Percentiles rank a stretch among this genome's conserved stretches.
These are phyloP conservation scores for Chiloscyllium punctatum DNA, from an alignment of 2,797 vertebrate species.

Conservation along the genomic window DNA sequence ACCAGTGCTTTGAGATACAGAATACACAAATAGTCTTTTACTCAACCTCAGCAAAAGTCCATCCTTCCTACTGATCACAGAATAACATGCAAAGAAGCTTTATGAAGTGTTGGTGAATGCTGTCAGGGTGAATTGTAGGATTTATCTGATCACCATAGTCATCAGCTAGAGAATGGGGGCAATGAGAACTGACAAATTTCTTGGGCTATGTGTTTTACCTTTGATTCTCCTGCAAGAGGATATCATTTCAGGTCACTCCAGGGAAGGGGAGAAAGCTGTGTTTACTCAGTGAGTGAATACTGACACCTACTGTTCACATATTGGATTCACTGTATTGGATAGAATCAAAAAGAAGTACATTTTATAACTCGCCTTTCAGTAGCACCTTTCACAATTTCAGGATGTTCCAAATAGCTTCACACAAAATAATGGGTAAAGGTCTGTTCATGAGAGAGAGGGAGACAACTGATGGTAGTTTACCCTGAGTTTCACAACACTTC, in stretches of 20 bases:
- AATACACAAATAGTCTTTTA: neutral
- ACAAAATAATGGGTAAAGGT: neutral
- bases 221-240: neutral
- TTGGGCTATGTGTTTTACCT: neutral
- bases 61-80: neutral
- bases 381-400: neutral
- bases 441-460: too few species aligned
- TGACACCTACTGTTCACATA: neutral
- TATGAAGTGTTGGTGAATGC: neutral
- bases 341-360: neutral
- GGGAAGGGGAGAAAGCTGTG: neutral
- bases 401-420: neutral
- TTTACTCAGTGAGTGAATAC: too few species aligned
- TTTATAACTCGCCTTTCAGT: neutral
- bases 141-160: neutral
- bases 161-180: neutral
- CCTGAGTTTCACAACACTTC: too few species aligned
- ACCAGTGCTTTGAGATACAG: neutral
- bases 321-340: neutral
- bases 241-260: neutral
- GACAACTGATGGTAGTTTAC: too few species aligned
- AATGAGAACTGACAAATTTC: neutral
- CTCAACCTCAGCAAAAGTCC: neutral
- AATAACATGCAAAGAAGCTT: neutral
- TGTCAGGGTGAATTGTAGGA: neutral